Conservation (phyloP, 1,140 invertebrate genomes). For the Harpegnathos saltator region DNA sequence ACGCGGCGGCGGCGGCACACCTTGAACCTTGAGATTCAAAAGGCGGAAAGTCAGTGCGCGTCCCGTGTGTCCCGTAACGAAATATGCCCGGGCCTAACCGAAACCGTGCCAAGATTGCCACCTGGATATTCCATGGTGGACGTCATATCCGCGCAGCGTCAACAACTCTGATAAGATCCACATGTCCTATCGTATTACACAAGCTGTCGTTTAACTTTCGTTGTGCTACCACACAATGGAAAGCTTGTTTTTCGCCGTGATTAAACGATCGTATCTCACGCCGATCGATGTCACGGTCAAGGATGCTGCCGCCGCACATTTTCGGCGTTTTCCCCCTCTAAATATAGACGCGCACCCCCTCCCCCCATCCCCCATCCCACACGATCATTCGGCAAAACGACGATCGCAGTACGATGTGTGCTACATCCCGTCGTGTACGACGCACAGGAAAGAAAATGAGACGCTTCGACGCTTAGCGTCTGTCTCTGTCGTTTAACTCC, state of each 20-base stretch:
- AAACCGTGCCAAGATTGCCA: conserved; percentile 67
- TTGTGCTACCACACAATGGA: conserved; percentile 47
- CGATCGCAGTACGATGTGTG: too few species aligned
- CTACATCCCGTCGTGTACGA: not conserved
- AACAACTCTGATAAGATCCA: conserved; percentile 45
- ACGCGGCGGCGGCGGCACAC: too few species aligned
- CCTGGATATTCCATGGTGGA: conserved; percentile 49
- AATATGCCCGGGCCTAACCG: not conserved
- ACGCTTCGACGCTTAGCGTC: too few species aligned
- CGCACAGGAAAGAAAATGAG: not conserved
- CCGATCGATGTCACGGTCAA: conserved; percentile 54
- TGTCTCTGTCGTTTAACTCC: not conserved
- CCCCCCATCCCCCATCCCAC: too few species aligned
- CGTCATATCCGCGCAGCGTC: conserved; percentile 49
- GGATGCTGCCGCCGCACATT: conserved; percentile 18
- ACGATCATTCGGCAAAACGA: too few species aligned
- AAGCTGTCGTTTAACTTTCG: conserved; percentile 8
- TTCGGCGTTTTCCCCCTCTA: conserved; percentile 12
- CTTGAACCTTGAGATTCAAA: conserved; percentile 53
- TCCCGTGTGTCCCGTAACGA: too few species aligned
- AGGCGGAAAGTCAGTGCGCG: conserved; percentile 35
- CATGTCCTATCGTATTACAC: conserved; percentile 21
- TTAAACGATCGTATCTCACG: conserved; percentile 14
- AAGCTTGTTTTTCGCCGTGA: not conserved
- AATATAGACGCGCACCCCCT: not conserved